phyloP scores from a whole-genome alignment of 2,888 invertebrate genomes.

The Thereva unica region DNA sequence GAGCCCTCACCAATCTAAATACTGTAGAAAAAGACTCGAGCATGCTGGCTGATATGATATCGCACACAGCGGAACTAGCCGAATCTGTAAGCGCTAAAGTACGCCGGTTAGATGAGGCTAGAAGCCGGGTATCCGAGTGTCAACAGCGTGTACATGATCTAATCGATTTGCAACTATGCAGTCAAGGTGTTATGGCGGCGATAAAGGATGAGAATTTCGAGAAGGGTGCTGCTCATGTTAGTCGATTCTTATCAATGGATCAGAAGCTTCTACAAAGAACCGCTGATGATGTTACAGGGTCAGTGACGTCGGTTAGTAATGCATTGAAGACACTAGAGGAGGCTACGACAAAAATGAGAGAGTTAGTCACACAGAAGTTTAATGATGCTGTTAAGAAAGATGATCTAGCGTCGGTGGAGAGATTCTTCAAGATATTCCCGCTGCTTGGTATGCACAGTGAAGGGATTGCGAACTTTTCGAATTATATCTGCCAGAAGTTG shows the following conservation, averaged over 20 bases:
- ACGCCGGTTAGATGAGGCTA: conserved; percentile 84
- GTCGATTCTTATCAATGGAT: conserved; percentile 91
- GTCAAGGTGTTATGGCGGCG: conserved; percentile 95
- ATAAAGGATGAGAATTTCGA: conserved; percentile 95
- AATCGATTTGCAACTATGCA: conserved; percentile 91
- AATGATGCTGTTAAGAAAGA: conserved; percentile 88
- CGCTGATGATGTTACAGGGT: conserved; percentile 72
- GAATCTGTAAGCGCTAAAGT: conserved; percentile 96
- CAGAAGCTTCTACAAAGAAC: conserved; percentile 77
- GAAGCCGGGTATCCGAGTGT: conserved; percentile 89
- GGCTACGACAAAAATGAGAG: conserved; percentile 70
- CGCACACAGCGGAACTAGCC: conserved; percentile 83
- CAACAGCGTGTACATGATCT: conserved; percentile 93
- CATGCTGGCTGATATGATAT: conserved; percentile 81
- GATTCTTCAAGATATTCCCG: conserved; percentile 97
- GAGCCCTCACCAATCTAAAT: conserved; percentile 79
- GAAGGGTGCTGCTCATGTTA: conserved; percentile 91
- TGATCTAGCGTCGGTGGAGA: conserved; percentile 87
- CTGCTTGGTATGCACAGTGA: conserved; percentile 88
- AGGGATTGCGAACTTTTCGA: conserved; percentile 85
- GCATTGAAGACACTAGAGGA: conserved; percentile 66
- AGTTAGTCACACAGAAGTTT: conserved; percentile 72
- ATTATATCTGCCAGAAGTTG: conserved; percentile 79
- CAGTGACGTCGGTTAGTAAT: conserved; percentile 57
- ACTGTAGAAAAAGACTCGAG: conserved; percentile 77